Conservation (phyloP, 1,140 invertebrate species). For the Tribolium madens region DNA sequence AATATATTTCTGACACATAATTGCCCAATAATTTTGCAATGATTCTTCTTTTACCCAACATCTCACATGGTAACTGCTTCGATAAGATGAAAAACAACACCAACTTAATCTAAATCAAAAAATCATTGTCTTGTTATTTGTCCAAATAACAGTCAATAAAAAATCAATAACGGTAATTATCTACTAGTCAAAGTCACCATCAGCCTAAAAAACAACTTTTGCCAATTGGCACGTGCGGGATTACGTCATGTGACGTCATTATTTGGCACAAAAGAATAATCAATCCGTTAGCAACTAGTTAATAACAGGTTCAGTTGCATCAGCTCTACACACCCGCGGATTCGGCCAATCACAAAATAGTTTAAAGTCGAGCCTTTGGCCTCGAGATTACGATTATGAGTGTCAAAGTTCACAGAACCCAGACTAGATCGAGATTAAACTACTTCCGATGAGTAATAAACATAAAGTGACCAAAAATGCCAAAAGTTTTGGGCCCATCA, state of each 20-base stretch:
- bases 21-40: neutral
- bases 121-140: neutral
- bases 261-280: neutral
- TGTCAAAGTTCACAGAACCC: neutral
- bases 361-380: constrained; percentile 49
- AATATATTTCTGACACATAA: neutral
- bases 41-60: neutral
- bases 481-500: too few species aligned
- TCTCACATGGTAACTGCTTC: neutral
- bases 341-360: constrained; percentile 43
- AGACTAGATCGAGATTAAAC: constrained; percentile 17
- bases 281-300: neutral
- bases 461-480: neutral
- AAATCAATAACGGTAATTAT: neutral
- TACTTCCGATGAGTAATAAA: neutral
- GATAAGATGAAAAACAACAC: neutral
- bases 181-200: neutral
- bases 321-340: constrained; percentile 50
- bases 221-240: neutral
- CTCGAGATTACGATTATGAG: constrained; percentile 2
- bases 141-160: neutral
- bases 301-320: neutral
- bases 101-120: neutral
- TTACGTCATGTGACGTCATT: neutral
- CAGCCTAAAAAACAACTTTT: neutral